Evolutionary conservation across 2,113 vertebrate species (phyloP), one percentile per base, ranked within the genome.

Genomic region (Toxotes chatareus): DNA sequence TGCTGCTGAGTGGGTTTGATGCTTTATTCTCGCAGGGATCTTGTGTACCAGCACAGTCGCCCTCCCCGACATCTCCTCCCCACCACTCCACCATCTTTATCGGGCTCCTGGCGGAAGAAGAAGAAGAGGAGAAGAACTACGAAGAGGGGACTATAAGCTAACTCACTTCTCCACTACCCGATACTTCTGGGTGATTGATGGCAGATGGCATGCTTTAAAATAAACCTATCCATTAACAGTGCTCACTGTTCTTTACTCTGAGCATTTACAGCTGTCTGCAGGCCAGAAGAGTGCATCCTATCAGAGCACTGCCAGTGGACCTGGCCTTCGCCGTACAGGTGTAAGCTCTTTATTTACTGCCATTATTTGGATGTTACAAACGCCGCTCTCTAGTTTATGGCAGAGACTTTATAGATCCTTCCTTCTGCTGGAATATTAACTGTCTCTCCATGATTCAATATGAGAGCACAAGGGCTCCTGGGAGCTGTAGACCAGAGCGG

Each of bases 1-100:
- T 96, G 96, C 96, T 97, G 96, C 96, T 96, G 97, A 98, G 96
- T 96, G 97, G 96, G 96, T 96, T 96, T 97, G 97, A 97, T 97
- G 97, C 96, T 97, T 97, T 96, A 96, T 97, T 97, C 97, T 97
- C 97, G 87, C 91, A 94, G 96, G 91, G 85, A 92, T 78, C 47
- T 80, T 7, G 61, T 67, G 79, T 8, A 76, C 76, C 69, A 0
- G 42, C 79, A 3, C 36, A 12, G 0, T 40, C 16, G 6, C 65
- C 53, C 19, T 10, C 57, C 38, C 8, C 4, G 38, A 5, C 38
- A 8, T 23, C 19, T 5, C 70, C 34, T 64, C 61, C 51, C 80
- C 65, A 56, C 79, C 74, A 66, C 76, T 69, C 7, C 32, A 16
- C 83, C 84, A 93, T 96, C 96, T 96, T 96, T 96, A 97, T 96